These are phyloP conservation scores for Poecilobothrus nobilitatus DNA, from an alignment of 2,888 invertebrate species.

Conservation along the genomic window DNA sequence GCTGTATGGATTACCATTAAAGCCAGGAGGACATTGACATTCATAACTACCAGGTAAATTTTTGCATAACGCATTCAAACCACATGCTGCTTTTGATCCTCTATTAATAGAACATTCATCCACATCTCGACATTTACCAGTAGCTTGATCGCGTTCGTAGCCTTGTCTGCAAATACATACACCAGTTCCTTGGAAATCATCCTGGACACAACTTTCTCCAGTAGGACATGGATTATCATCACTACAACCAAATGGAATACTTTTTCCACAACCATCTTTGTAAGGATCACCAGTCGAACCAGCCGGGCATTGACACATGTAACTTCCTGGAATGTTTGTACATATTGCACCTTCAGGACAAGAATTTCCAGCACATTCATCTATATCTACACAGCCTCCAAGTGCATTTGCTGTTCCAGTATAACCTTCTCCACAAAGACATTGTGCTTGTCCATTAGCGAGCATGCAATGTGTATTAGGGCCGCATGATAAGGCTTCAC, in stretches of 20 bases:
- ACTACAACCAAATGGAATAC: constrained; percentile 61
- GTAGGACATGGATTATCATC: constrained; percentile 67
- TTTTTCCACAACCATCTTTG: constrained; percentile 62
- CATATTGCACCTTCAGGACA: constrained; percentile 82
- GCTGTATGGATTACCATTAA: constrained; percentile 82
- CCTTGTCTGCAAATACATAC: constrained; percentile 87
- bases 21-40: constrained; percentile 81
- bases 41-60: constrained; percentile 90
- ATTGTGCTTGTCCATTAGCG: constrained; percentile 72
- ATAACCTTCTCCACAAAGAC: constrained; percentile 74
- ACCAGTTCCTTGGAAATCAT: constrained; percentile 62
- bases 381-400: constrained; percentile 75
- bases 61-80: constrained; percentile 81
- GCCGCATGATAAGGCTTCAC: constrained; percentile 75
- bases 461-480: constrained; percentile 84
- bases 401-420: constrained; percentile 53
- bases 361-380: constrained; percentile 76
- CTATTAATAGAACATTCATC: constrained; percentile 73
- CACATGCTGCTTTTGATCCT: constrained; percentile 68
- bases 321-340: constrained; percentile 77
- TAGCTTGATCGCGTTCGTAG: constrained; percentile 65
- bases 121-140: constrained; percentile 71
- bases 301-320: constrained; percentile 79
- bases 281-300: constrained; percentile 75
- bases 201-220: constrained; percentile 77